These are phyloP conservation scores for Perizoma flavofasciatum DNA, from an alignment of 2,888 invertebrate genomes.

Conservation along the genomic window DNA sequence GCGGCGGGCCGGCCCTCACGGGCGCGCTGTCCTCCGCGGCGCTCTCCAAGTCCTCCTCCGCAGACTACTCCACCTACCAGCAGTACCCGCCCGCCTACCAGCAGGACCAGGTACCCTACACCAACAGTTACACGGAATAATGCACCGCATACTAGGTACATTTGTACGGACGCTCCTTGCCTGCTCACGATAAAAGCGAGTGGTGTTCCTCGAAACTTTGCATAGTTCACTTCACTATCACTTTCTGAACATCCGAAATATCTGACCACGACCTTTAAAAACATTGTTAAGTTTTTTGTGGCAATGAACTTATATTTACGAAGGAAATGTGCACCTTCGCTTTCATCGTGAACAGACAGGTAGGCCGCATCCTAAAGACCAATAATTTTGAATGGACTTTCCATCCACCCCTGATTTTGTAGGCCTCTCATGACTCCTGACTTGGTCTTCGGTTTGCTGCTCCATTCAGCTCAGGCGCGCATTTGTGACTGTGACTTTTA, in stretches of 20 bases:
- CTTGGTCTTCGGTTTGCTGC: constrained; percentile 30
- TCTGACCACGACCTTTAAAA: too few species aligned
- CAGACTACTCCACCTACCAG: constrained; percentile 80
- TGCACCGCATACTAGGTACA: constrained; percentile 21
- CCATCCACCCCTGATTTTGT: constrained; percentile 11
- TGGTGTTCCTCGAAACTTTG: neutral
- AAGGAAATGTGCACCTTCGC: constrained; percentile 9
- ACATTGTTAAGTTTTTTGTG: neutral
- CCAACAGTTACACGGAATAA: constrained; percentile 34
- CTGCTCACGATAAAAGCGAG: constrained; percentile 14
- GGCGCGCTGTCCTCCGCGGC: constrained; percentile 84
- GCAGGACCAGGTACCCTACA: constrained; percentile 77
- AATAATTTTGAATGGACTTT: constrained; percentile 9
- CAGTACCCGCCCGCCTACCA: constrained; percentile 83
- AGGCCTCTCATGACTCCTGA: constrained; percentile 6
- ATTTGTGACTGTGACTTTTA: constrained; percentile 20
- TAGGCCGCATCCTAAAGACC: constrained; percentile 30
- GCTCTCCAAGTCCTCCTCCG: constrained; percentile 83
- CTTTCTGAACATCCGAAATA: too few species aligned
- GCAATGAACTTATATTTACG: neutral
- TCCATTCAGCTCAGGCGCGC: constrained; percentile 25
- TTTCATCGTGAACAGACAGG: constrained; percentile 15
- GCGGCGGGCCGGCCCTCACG: constrained; percentile 82
- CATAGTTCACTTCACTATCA: too few species aligned
- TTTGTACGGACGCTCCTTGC: constrained; percentile 13